phyloP scores from a whole-genome alignment of 2,888 invertebrate genomes.

The Nebria salina region DNA sequence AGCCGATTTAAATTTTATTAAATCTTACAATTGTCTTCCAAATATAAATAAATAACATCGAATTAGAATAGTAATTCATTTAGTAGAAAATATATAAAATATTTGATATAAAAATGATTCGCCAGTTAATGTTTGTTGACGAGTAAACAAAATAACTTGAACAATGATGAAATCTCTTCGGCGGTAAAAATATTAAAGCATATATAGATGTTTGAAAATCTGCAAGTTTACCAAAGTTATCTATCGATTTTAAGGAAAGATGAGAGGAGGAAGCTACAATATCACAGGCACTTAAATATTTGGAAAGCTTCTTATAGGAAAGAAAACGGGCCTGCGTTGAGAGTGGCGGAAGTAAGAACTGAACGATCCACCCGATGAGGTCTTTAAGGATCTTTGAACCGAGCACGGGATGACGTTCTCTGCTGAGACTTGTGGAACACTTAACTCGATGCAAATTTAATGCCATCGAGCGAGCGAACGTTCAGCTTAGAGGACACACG shows the following conservation, averaged over 20 bases:
- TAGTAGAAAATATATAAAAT: too few species aligned
- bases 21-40: too few species aligned
- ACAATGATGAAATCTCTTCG: background rate
- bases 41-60: too few species aligned
- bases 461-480: conserved; percentile 56
- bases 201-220: background rate
- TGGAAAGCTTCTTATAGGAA: conserved; percentile 31
- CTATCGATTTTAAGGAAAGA: background rate
- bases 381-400: conserved; percentile 53
- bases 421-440: conserved; percentile 57
- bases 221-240: conserved; percentile 1
- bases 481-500: conserved; percentile 3
- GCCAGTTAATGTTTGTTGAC: too few species aligned
- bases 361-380: conserved; percentile 31
- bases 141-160: background rate
- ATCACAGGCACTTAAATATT: conserved; percentile 34
- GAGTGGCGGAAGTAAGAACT: conserved; percentile 3
- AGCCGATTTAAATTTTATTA: too few species aligned
- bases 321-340: background rate
- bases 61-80: too few species aligned
- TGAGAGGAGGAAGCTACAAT: conserved; percentile 11
- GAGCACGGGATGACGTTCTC: conserved; percentile 16
- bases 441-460: conserved; percentile 65
- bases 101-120: too few species aligned
- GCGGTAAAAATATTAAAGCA: background rate